Base-by-base conservation (phyloP, 2,113 vertebrate genomes). In the Mirza zaza region DNA sequence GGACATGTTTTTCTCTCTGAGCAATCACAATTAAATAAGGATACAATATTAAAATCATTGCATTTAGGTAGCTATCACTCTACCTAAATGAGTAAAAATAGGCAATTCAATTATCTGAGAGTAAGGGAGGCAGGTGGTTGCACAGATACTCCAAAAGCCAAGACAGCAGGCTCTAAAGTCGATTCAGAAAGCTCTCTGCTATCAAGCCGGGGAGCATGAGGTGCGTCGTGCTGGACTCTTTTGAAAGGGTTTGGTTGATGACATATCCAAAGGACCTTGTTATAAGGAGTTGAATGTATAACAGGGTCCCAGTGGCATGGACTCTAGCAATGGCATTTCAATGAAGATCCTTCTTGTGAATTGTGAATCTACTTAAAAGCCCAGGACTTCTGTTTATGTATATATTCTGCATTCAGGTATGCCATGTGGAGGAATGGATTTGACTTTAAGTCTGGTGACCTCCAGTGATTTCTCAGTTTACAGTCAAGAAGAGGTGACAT, bases 21-120 rank as follows among this genome's bases (percentile, higher is more conserved):
- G 89, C 86, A 93, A 87, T 94, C 84, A 83, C 34, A 87, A 39
- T 91, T 82, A 76, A 93, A 93, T 93, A 93, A 89, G 86, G 91
- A 82, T 67, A 76, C 75, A 29, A 70, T 91, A 70, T 91, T 73
- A 89, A 93, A 87, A 84, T 55, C 82, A 89, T 93, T 93, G 86
- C 82, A 17, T 89, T 95, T 95, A 81, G 86, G 67, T 83, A 75
- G 90, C 6, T 80, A 83, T 79, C 15, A 18, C 63, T 71, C 29
- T 86, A 34, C 52, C 55, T 45, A 81, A 93, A 76, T 71, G 61
- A 85, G 79, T 92, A 36, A 91, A 97, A 86, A 52, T 45, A 76
- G 87, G 82, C 80, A 84, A 57, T 89, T 89, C 91, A 85, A 21
- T 96, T 73, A 76, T 80, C 75, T 67, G 48, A 52, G 65, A 93